These are phyloP conservation scores for Microchirus variegatus DNA, from an alignment of 2,797 vertebrate species.

Conservation along the genomic window DNA sequence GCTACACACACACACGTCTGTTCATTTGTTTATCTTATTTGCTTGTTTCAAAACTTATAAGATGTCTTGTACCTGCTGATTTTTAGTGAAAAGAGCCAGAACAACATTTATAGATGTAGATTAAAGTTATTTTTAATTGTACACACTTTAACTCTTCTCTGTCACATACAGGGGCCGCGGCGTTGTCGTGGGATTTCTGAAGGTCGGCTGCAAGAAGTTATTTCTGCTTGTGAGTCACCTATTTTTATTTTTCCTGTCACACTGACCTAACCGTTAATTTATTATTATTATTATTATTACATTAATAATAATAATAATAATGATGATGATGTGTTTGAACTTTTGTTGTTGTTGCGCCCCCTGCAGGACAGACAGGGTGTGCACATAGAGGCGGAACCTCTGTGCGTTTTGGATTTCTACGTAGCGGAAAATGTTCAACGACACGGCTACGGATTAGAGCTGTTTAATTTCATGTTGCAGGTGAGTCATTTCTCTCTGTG, in stretches of 20 bases:
- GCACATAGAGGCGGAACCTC: conserved; percentile 90
- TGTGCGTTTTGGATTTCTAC: conserved; percentile 93
- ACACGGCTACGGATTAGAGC: conserved; percentile 88
- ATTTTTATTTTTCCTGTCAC: background rate
- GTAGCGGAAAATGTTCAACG: conserved; percentile 88
- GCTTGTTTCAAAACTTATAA: too few relatives aligned
- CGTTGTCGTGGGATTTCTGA: conserved; percentile 87
- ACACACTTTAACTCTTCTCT: conserved; percentile 3
- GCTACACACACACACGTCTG: too few relatives aligned
- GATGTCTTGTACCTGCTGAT: too few relatives aligned
- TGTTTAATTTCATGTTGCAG: conserved; percentile 92
- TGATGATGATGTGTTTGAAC: background rate
- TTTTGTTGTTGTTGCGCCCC: conserved; percentile 14
- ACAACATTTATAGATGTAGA: too few relatives aligned
- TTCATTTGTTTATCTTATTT: too few relatives aligned
- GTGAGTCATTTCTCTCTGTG: conserved; percentile 64
- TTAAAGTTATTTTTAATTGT: too few relatives aligned
- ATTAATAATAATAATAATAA: too few relatives aligned
- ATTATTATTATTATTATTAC: too few relatives aligned
- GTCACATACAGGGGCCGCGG: conserved; percentile 74
- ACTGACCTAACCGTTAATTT: background rate
- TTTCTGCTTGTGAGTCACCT: conserved; percentile 88
- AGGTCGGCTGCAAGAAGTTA: conserved; percentile 93
- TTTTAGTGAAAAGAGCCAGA: too few relatives aligned
- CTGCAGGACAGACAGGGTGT: conserved; percentile 84